Base-by-base conservation (phyloP, 2,113 vertebrate species). In the Calyptommatus sinebrachiatus region DNA sequence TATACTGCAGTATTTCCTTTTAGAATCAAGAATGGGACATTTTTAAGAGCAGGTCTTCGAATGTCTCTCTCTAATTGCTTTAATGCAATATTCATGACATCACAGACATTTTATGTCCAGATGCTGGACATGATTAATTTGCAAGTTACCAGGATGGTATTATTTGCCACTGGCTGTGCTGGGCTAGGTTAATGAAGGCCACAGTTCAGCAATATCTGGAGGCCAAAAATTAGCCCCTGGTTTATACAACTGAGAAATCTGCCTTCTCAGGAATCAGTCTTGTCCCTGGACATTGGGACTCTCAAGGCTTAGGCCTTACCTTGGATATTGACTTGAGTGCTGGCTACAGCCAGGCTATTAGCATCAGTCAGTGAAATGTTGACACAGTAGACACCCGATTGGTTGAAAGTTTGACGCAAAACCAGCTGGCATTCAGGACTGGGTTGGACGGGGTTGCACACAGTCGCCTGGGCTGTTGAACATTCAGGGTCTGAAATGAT, bases 331-430 rank as follows among this genome's bases (percentile, higher is more conserved):
- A 99, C 94, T 21, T 92, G 95, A 6, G 97, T 95, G 85, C 95
- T 98, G 76, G 97, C 90, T 84, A 97, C 82, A 14, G 98, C 97
- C 83, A 99, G 91, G 85, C 97, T 95, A 83, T 96, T 96, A 65
- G 95, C 94, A 84, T 97, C 96, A 77, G 97, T 95, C 89, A 99
- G 73, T 24, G 98, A 97, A 73, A 99, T 95, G 76, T 99, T 99
- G 86, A 99, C 94, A 87, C 98, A 99, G 91, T 97, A 99, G 50
- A 95, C 91, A 12, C 98, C 98, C 0, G 96, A 95, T 71, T 95
- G 91, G 61, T 96, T 97, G 90, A 99, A 97, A 83, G 92, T 94
- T 89, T 97, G 97, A 5, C 96, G 94, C 66, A 99, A 93, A 82
- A 98, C 93, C 73, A 99, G 90, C 84, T 97, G 95, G 87, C 98